Evolutionary conservation across 2,797 vertebrate species (phyloP).

Genomic region (Ctenopoma multispine): DNA sequence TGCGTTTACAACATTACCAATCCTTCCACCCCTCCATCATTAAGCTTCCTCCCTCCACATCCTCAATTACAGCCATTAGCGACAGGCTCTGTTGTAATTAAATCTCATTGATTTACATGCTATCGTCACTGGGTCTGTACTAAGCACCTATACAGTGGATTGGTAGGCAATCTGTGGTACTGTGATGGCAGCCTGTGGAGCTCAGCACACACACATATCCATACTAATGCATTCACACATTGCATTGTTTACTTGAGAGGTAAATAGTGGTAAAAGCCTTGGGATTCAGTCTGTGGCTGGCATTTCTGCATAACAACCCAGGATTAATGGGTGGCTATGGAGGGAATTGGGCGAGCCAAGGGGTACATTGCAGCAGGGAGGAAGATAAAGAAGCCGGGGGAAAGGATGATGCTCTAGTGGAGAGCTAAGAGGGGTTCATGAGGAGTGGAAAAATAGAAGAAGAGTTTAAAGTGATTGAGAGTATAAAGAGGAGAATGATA

Average conservation of each 20-base stretch:
- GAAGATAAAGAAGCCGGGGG: slow-evolving; percentile 29
- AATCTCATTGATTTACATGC: slow-evolving; percentile 50
- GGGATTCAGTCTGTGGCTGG: slow-evolving; percentile 36
- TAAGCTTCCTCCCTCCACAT: slow-evolving; percentile 25
- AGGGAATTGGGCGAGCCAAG: slow-evolving; percentile 32
- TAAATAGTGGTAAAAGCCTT: slow-evolving; percentile 31
- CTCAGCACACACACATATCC: slow-evolving; percentile 22
- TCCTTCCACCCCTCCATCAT: slow-evolving; percentile 23
- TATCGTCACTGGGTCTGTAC: slow-evolving; percentile 1
- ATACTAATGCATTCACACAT: slow-evolving; percentile 27
- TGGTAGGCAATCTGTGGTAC: neutral
- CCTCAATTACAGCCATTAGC: slow-evolving; percentile 50
- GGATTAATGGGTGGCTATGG: slow-evolving; percentile 58
- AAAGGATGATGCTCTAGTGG: slow-evolving; percentile 18
- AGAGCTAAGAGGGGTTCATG: slow-evolving; percentile 24
- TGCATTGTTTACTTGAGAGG: slow-evolving; percentile 47
- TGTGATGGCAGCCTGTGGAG: slow-evolving; percentile 12
- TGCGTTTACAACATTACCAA: slow-evolving; percentile 20
- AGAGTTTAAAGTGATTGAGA: slow-evolving; percentile 26
- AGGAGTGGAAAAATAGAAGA: slow-evolving; percentile 2
- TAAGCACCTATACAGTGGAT: slow-evolving; percentile 16
- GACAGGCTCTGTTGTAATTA: slow-evolving; percentile 52
- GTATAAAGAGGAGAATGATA: slow-evolving; percentile 20
- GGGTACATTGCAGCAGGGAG: slow-evolving; percentile 15
- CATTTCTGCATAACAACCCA: slow-evolving; percentile 51